Percentiles rank a stretch among this genome's conserved stretches.
phyloP scores from a whole-genome alignment of 2,113 vertebrate genomes.

The Sminthopsis crassicaudata region DNA sequence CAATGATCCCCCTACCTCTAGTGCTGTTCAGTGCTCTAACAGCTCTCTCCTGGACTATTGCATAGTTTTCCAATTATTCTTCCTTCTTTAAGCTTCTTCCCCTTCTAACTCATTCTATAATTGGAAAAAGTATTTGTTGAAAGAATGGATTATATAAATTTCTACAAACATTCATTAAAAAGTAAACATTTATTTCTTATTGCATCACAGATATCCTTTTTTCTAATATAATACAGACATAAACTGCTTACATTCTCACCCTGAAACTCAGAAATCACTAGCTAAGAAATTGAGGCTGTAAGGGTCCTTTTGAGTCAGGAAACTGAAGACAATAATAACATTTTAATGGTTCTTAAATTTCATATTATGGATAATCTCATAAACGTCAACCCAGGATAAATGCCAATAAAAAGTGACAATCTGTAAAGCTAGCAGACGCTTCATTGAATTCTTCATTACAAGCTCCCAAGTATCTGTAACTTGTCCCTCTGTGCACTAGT shows the following conservation, averaged over 20 bases:
- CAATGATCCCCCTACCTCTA: too few relatives aligned
- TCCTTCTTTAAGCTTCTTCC: background rate
- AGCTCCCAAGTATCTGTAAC: constrained; percentile 18
- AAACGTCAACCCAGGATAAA: constrained; percentile 24
- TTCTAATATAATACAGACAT: background rate
- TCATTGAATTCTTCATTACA: background rate
- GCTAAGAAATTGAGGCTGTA: background rate
- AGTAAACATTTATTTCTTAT: background rate
- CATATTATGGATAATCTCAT: constrained; percentile 23
- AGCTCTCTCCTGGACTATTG: background rate
- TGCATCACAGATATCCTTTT: background rate
- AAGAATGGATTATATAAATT: background rate
- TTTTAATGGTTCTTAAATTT: constrained; percentile 10
- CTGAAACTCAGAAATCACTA: background rate
- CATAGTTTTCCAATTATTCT: background rate
- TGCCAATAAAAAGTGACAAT: constrained; percentile 14
- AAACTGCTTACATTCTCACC: background rate
- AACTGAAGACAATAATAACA: background rate
- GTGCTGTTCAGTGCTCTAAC: background rate
- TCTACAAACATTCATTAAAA: background rate
- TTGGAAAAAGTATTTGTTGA: background rate
- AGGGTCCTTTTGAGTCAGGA: background rate
- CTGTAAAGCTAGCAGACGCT: background rate
- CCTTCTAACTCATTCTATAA: background rate
- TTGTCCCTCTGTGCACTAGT: constrained; percentile 23